Evolutionary conservation across 2,797 vertebrate species (phyloP).

Genomic region (Acanthis flammea): DNA sequence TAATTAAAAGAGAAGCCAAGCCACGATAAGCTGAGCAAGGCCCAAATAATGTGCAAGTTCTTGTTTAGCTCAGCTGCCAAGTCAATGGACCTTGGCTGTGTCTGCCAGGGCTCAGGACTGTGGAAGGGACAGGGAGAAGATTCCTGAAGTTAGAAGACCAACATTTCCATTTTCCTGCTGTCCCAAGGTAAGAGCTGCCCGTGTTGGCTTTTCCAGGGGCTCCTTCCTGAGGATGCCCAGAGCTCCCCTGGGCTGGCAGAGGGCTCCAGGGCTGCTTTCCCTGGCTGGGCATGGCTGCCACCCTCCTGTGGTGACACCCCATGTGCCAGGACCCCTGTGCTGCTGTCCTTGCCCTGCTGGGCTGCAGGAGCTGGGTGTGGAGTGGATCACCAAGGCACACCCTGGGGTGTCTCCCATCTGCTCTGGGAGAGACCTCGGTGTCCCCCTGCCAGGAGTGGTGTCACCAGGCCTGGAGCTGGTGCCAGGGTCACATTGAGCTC

Average conservation of each 20-base stretch:
- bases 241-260: not conserved
- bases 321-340: rapidly evolving
- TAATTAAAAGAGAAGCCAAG: constrained; percentile 55
- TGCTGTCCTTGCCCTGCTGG: rapidly evolving
- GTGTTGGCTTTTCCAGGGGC: rapidly evolving
- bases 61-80: not conserved
- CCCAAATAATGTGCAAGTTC: not conserved
- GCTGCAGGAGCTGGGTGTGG: rapidly evolving
- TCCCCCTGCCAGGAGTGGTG: not conserved
- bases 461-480: not conserved
- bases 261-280: not conserved
- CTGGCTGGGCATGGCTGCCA: rapidly evolving
- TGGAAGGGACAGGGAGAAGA: not conserved
- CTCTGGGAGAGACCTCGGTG: not conserved
- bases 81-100: not conserved
- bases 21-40: not conserved
- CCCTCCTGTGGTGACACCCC: not conserved
- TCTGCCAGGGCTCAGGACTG: not conserved
- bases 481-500: not conserved
- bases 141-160: not conserved
- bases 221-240: not conserved
- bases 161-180: not conserved
- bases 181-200: not conserved
- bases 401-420: not conserved
- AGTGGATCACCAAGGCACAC: not conserved